These are phyloP conservation scores for Numenius phaeopus DNA, from an alignment of 2,797 vertebrate species.

Conservation along the genomic window DNA sequence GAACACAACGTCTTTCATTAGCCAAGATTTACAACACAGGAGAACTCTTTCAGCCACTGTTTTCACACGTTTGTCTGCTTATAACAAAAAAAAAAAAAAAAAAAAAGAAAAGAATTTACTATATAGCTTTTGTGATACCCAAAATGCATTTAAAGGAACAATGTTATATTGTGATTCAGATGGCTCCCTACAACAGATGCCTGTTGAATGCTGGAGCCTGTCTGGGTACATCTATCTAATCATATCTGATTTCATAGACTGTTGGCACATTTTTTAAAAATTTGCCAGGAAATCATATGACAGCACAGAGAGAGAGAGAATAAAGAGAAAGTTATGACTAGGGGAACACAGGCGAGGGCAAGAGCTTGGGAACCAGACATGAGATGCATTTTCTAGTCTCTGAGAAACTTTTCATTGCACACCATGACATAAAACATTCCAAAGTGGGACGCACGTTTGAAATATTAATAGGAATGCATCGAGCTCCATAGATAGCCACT, in stretches of 20 bases:
- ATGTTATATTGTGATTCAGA: not conserved
- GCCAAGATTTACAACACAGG: not conserved
- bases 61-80: not conserved
- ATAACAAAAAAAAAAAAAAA: not conserved
- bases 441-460: not conserved
- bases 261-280: not conserved
- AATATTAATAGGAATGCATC: conserved; percentile 46
- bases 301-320: not conserved
- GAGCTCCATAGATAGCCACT: not conserved
- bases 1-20: not conserved
- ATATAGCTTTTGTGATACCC: not conserved
- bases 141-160: not conserved
- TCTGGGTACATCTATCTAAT: not conserved
- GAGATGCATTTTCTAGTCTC: conserved; percentile 8
- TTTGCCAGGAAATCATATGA: not conserved
- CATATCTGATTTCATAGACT: conserved; percentile 12
- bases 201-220: conserved; percentile 12
- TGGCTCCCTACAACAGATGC: not conserved
- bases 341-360: not conserved
- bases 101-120: not conserved
- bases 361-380: not conserved
- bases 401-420: conserved; percentile 25
- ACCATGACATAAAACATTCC: not conserved
- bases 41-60: not conserved
- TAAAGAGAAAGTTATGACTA: not conserved